Evolutionary conservation across 2,113 vertebrate genomes (phyloP).

Genomic region (Nyctereutes procyonoides): DNA sequence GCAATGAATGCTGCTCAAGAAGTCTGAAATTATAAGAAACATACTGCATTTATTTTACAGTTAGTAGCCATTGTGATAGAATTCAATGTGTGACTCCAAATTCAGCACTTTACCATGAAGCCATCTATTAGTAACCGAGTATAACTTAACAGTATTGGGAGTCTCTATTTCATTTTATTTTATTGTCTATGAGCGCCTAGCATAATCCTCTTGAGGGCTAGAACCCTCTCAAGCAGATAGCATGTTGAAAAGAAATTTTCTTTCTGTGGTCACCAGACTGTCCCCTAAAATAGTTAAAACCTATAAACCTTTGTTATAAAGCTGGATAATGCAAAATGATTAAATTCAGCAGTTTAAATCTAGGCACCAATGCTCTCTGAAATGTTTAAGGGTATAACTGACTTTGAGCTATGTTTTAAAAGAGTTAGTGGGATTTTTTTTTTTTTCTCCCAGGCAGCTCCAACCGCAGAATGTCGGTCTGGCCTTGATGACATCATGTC

Average conservation of each 20-base stretch:
- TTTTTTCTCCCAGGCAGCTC: neutral
- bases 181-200: neutral
- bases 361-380: neutral
- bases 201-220: neutral
- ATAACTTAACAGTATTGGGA: neutral
- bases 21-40: neutral
- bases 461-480: too few relatives aligned
- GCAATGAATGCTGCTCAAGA: neutral
- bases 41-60: neutral
- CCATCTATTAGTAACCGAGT: neutral
- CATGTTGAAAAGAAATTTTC: neutral
- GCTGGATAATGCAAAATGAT: neutral
- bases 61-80: neutral
- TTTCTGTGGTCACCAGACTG: conserved; percentile 21
- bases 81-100: neutral
- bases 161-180: conserved; percentile 23
- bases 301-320: neutral
- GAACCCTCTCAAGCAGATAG: conserved; percentile 43
- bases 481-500: neutral
- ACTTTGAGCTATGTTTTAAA: neutral
- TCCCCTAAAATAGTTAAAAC: conserved; percentile 2
- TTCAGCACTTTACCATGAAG: neutral
- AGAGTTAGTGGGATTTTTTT: neutral
- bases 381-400: neutral
- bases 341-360: neutral